phyloP scores from a whole-genome alignment of 2,113 vertebrate species.

The Motacilla tschutschensis region DNA sequence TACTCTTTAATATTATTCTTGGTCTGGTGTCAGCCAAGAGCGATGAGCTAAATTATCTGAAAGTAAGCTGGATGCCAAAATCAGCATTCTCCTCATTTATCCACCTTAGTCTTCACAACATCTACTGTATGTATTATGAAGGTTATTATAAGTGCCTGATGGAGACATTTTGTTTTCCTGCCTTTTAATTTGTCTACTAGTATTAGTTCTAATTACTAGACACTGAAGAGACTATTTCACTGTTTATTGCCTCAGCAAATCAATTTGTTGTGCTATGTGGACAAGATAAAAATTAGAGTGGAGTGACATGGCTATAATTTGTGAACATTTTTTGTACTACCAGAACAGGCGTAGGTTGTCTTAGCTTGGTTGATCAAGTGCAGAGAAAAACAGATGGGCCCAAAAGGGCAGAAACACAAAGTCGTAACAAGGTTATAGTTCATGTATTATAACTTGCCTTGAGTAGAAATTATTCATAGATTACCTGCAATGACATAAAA shows the following conservation, averaged over 20 bases:
- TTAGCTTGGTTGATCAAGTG: slow-evolving; percentile 52
- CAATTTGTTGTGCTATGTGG: slow-evolving; percentile 45
- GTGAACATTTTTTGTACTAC: slow-evolving; percentile 40
- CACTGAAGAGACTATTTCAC: slow-evolving; percentile 28
- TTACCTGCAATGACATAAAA: slow-evolving; percentile 6
- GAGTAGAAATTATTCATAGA: not conserved
- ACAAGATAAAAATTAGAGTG: slow-evolving; percentile 19
- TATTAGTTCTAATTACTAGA: slow-evolving; percentile 63
- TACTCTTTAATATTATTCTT: slow-evolving; percentile 80
- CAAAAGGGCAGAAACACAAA: slow-evolving; percentile 58
- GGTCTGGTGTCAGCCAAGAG: slow-evolving; percentile 71
- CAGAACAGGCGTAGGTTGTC: slow-evolving; percentile 6
- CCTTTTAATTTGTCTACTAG: slow-evolving; percentile 62
- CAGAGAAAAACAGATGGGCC: slow-evolving; percentile 29
- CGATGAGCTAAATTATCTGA: slow-evolving; percentile 78
- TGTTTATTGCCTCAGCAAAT: slow-evolving; percentile 55
- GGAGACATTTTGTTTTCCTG: slow-evolving; percentile 57
- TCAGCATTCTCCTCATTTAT: slow-evolving; percentile 73
- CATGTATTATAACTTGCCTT: not conserved
- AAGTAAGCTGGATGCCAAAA: slow-evolving; percentile 75
- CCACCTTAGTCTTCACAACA: slow-evolving; percentile 62
- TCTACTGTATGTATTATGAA: slow-evolving; percentile 52
- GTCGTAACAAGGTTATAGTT: slow-evolving; percentile 56
- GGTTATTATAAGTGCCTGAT: slow-evolving; percentile 55
- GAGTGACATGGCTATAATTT: slow-evolving; percentile 40